Conservation (phyloP, 2,888 invertebrate species). For the Drosophila gaucha region DNA sequence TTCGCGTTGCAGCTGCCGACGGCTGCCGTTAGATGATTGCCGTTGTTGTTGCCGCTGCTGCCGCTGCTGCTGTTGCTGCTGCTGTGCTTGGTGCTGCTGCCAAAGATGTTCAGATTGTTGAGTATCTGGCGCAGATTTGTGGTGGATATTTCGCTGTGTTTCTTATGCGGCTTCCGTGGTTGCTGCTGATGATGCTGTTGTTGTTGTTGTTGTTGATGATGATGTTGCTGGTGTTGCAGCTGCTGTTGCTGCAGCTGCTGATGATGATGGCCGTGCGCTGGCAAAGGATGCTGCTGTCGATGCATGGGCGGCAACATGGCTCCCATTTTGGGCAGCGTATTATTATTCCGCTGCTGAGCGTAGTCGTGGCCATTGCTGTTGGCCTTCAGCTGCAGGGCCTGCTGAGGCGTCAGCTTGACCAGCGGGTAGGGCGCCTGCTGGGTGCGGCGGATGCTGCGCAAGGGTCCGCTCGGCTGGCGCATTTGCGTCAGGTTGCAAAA, state of each 20-base stretch:
- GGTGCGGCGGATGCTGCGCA: conserved; percentile 89
- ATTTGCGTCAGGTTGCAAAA: conserved; percentile 91
- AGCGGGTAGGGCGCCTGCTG: conserved; percentile 94
- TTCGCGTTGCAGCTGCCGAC: conserved; percentile 17
- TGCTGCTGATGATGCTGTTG: conserved; percentile 51
- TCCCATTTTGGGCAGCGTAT: conserved; percentile 81
- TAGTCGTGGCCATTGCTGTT: conserved; percentile 64
- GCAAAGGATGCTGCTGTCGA: conserved; percentile 69
- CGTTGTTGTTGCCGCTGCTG: conserved; percentile 19
- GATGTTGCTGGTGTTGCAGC: conserved; percentile 35
- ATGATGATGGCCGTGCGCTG: conserved; percentile 54
- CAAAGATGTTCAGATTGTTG: conserved; percentile 92
- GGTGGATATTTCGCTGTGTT: conserved; percentile 84
- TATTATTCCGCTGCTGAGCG: conserved; percentile 59
- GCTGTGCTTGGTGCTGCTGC: conserved; percentile 81
- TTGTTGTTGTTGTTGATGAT: conserved; percentile 41
- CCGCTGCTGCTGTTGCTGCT: conserved; percentile 31
- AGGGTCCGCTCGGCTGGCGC: conserved; percentile 89
- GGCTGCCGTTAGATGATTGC: conserved; percentile 31
- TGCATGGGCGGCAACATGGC: conserved; percentile 60
- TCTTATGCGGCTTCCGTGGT: conserved; percentile 75
- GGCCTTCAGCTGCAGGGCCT: conserved; percentile 81
- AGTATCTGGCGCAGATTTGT: conserved; percentile 91
- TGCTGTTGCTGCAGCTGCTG: conserved; percentile 59
- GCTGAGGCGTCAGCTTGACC: conserved; percentile 87